Evolutionary conservation across 1,140 invertebrate species (phyloP), one percentile per base, ranked within the genome.

Genomic region (Aphelinus atriplicis): DNA sequence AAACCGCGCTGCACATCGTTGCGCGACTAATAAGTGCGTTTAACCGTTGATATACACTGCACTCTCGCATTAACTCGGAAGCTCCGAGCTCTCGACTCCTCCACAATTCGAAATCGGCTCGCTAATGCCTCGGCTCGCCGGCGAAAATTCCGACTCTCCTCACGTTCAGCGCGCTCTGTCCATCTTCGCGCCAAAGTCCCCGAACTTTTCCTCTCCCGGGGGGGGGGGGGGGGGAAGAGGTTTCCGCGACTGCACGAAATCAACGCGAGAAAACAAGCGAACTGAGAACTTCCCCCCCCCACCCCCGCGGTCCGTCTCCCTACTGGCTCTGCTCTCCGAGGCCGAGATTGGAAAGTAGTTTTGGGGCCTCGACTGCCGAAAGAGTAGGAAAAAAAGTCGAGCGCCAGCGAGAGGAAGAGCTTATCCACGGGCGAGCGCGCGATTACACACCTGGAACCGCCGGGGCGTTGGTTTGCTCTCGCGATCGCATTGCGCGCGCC

Each of bases 341-440:
- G 26, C 26, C 10, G 46, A 71, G 61, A 71, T 71, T 71, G 63
- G 71, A 66, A 73, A 73, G 55, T 65, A 26, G 26, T 26, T 26
- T 26, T 26, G 26, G 26, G 26, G 26, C 26, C 26, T 26, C 26
- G 26, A 0, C 26, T 26, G 26, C 26, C 46, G 10, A 47, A 61
- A 1, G 55, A 61, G 58, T 9, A 61, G 47, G 58, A 45, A 45
- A 26, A 26, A 26, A 26, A 26, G 26, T 26, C 26, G 26, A 26
- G 26, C 26, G 26, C 26, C 0, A 47, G 4, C 1, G 48, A 51
- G 9, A 62, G 47, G 57, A 53, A 43, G 10, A 3, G 50, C 9
- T 50, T 4, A 60, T 57, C 10, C 43, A 3, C 3, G 4, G 3
- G 3, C 2, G 2, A 26, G 4, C 46, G 46, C 61, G 6, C 61